Conservation (phyloP, 2,113 vertebrate genomes). For the Acrocephalus kingi region DNA sequence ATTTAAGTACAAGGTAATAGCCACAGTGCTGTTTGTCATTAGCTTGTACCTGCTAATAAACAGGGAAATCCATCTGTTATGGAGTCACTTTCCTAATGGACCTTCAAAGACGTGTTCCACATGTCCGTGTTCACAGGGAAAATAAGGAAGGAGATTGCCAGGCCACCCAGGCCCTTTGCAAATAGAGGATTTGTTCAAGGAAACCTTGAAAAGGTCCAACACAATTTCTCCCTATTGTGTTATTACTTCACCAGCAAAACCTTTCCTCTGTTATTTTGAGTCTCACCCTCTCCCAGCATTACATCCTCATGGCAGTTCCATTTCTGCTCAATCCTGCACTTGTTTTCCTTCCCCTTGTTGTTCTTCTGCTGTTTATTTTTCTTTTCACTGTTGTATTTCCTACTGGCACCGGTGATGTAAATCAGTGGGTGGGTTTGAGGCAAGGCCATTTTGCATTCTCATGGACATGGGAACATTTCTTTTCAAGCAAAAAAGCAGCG, state of each 20-base stretch:
- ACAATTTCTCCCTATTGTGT: not conserved
- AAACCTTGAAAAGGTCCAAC: not conserved
- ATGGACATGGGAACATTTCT: not conserved
- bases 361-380: not conserved
- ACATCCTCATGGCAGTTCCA: not conserved
- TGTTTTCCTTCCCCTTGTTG: slow-evolving; percentile 1
- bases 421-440: not conserved
- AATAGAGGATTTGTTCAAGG: slow-evolving; percentile 9
- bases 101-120: slow-evolving; percentile 3
- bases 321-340: not conserved
- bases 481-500: not conserved
- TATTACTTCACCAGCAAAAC: slow-evolving; percentile 33
- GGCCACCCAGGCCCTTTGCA: slow-evolving; percentile 61
- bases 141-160: not conserved
- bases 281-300: not conserved
- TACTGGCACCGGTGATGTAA: slow-evolving; percentile 1
- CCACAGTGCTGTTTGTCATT: not conserved
- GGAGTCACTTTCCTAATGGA: slow-evolving; percentile 11
- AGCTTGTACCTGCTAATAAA: slow-evolving; percentile 51
- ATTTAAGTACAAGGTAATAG: not conserved
- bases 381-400: slow-evolving; percentile 6
- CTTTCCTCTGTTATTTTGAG: not conserved
- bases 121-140: slow-evolving; percentile 20
- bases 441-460: not conserved
- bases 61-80: slow-evolving; percentile 26